These are phyloP conservation scores for Collichthys lucidus DNA, from an alignment of 2,113 vertebrate species.

Conservation along the genomic window DNA sequence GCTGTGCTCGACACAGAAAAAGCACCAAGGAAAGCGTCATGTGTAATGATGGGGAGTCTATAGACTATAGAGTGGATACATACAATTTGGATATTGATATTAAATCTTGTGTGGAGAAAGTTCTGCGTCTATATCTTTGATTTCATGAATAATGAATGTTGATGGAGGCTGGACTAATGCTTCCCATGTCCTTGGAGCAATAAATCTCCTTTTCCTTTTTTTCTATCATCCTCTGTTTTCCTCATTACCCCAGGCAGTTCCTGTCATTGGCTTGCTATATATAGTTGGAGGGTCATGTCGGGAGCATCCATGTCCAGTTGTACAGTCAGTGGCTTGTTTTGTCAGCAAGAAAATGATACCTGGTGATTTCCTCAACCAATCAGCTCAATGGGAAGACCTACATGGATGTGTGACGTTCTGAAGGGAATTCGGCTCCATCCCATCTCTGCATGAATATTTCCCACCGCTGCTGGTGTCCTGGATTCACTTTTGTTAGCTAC, in stretches of 20 bases:
- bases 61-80: neutral
- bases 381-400: constrained; percentile 13
- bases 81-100: constrained; percentile 1
- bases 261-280: constrained; percentile 70
- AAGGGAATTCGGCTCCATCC: constrained; percentile 35
- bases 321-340: constrained; percentile 37
- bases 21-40: neutral
- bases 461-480: constrained; percentile 33
- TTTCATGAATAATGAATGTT: neutral
- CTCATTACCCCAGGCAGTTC: constrained; percentile 66
- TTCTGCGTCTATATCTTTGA: constrained; percentile 13
- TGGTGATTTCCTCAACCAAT: constrained; percentile 26
- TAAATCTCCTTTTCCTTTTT: constrained; percentile 24
- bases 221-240: constrained; percentile 53
- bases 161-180: neutral
- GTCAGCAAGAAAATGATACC: constrained; percentile 1
- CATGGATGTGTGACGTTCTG: neutral
- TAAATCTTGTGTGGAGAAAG: neutral
- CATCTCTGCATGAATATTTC: constrained; percentile 17
- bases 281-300: constrained; percentile 65
- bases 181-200: constrained; percentile 18
- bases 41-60: neutral
- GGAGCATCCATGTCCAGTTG: constrained; percentile 54
- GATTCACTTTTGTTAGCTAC: constrained; percentile 5
- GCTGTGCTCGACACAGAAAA: constrained; percentile 55